Evolutionary conservation across 2,888 invertebrate genomes (phyloP), one percentile per base, ranked within the genome.

Genomic region (Eupeodes luniger): DNA sequence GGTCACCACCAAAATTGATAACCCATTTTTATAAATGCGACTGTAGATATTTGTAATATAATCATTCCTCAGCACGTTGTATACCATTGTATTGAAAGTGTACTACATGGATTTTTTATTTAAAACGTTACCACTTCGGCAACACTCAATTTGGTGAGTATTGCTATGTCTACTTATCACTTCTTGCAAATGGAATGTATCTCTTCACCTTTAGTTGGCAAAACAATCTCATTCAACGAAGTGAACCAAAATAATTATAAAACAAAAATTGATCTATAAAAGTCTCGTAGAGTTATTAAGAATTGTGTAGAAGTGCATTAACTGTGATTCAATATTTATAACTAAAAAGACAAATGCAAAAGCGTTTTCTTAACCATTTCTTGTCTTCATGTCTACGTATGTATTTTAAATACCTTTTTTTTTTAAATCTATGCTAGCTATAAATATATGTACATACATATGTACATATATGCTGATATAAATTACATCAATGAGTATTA

Each of bases 141-240:
- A 67, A 51, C 67, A 51, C 67, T 51, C 34, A 36, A 5, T 16
- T 10, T 67, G 49, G 67, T 51, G 14, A 51, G 34, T 51, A 11
- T 34, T 36, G 27, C 0, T 34, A 1, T 16, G 7, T 10, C 51
- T 51, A 36, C 5, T 51, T 10, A 27, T 5, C 34, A 36, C 5
- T 51, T 10, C 27, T 5, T 47, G 67, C n/a, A 67, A 36, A 47
- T 34, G 51, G 34, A 51, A 34, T 34, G 16, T 51, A 67, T 67
- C 10, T 51, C 16, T 67, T 67, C 9, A 34, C 2, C 5, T 14
- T 12, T 11, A 49, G 34, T 51, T 34, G 67, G 34, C n/a, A 51
- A 34, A n/a, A 51, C 34, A 34, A 67, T 16, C n/a, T 49, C 5
- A 27, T 51, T 36, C 34, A 51, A 36, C 27, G 14, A n/a, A 34